Evolutionary conservation across 2,113 vertebrate genomes (phyloP).

Genomic region (Cavia aperea): DNA sequence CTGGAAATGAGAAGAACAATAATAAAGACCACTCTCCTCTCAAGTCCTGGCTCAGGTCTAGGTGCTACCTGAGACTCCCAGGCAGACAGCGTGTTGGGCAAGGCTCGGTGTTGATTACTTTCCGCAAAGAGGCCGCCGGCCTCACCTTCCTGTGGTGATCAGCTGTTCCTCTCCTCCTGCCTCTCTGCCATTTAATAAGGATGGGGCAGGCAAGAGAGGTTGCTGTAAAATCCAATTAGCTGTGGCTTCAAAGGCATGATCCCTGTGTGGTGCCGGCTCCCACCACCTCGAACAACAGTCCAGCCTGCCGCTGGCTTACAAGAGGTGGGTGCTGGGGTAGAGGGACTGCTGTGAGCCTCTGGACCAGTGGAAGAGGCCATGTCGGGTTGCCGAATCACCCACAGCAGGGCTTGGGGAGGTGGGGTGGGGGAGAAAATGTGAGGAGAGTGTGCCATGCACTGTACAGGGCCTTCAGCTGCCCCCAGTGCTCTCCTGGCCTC

Average conservation of each 20-base stretch:
- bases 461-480: rapidly evolving
- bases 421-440: too few species aligned
- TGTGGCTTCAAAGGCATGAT: slow-evolving; percentile 43
- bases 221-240: slow-evolving; percentile 64
- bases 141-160: neutral
- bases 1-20: neutral
- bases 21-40: neutral
- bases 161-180: neutral
- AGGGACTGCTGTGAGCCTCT: neutral
- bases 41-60: neutral
- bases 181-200: slow-evolving; percentile 61
- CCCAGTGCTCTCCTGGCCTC: rapidly evolving
- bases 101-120: neutral
- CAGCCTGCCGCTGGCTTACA: neutral
- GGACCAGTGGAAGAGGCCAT: neutral
- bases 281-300: neutral
- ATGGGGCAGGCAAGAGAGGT: slow-evolving; percentile 43
- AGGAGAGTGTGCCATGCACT: rapidly evolving
- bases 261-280: neutral
- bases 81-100: neutral
- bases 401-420: neutral
- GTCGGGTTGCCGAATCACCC: neutral
- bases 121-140: neutral
- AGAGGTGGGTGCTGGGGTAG: neutral
- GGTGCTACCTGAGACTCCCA: rapidly evolving